phyloP scores from a whole-genome alignment of 2,113 vertebrate species.

The Dolichotis patagonum region DNA sequence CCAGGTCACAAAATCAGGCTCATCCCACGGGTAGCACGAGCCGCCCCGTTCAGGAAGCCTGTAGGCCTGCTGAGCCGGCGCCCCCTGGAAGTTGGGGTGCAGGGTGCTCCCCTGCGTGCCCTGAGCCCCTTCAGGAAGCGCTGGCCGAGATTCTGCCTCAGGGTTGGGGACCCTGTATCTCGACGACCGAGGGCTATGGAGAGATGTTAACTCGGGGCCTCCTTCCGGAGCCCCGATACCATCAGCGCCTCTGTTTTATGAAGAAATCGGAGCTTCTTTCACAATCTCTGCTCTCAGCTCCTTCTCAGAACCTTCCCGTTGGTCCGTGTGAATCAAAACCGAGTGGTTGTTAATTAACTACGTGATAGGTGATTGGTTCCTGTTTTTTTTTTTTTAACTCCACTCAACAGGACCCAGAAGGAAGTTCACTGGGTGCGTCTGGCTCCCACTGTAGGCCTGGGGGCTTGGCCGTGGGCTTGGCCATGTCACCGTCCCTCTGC shows the following conservation, averaged over 20 bases:
- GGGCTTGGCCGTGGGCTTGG: neutral
- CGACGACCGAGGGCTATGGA: conserved; percentile 9
- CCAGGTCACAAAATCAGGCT: neutral
- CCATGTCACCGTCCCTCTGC: neutral
- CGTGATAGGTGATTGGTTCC: conserved; percentile 83
- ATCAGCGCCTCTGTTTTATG: conserved; percentile 68
- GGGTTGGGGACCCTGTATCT: fast-evolving
- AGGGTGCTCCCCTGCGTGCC: fast-evolving
- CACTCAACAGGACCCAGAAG: conserved; percentile 44
- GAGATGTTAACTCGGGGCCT: conserved; percentile 64
- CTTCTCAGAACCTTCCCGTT: conserved; percentile 52
- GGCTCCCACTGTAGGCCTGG: neutral
- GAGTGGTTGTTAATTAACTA: conserved; percentile 87
- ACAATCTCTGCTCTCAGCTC: conserved; percentile 84
- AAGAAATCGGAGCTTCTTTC: conserved; percentile 75
- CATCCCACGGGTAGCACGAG: fast-evolving
- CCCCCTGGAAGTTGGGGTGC: fast-evolving
- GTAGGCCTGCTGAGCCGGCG: neutral
- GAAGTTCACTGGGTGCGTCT: conserved; percentile 31
- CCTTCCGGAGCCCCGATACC: conserved; percentile 70
- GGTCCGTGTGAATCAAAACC: conserved; percentile 83
- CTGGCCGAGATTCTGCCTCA: neutral
- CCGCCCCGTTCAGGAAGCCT: fast-evolving
- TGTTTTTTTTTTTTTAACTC: conserved; percentile 70
- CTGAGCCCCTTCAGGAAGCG: fast-evolving